Percentiles rank a stretch among this genome's conserved stretches.
These are phyloP conservation scores for Sciurus vulgaris DNA, from an alignment of 2,797 vertebrate genomes.

Conservation along the genomic window DNA sequence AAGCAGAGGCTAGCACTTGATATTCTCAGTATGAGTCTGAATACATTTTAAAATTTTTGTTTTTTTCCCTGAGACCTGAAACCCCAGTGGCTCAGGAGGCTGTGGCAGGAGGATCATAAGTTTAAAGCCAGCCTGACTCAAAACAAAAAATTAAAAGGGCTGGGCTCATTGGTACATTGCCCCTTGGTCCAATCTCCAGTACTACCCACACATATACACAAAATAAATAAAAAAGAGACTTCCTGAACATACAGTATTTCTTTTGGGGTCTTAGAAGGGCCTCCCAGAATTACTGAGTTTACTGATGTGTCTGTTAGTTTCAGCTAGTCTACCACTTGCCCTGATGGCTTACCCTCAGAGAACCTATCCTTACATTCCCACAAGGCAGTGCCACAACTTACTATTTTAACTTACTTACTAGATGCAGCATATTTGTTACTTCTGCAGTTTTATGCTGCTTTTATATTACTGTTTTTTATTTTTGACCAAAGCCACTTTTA, in stretches of 20 bases:
- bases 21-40: not conserved
- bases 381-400: not conserved
- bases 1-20: not conserved
- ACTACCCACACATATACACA: too few species aligned
- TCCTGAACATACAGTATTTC: not conserved
- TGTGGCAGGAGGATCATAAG: too few species aligned
- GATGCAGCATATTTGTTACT: not conserved
- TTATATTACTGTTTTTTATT: not conserved
- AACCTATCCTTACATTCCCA: too few species aligned
- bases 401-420: not conserved
- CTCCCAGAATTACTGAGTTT: not conserved
- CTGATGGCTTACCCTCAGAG: not conserved
- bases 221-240: not conserved
- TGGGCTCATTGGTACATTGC: too few species aligned
- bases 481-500: conserved; percentile 1
- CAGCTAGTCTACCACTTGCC: not conserved
- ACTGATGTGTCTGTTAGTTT: not conserved
- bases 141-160: too few species aligned
- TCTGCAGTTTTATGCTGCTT: not conserved
- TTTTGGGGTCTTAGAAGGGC: not conserved
- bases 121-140: too few species aligned
- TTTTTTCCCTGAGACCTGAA: not conserved
- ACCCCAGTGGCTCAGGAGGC: too few species aligned
- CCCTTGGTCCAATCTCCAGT: too few species aligned
- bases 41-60: not conserved